phyloP scores from a whole-genome alignment of 1,140 invertebrate genomes.

The Aphelenchoides fujianensis region DNA sequence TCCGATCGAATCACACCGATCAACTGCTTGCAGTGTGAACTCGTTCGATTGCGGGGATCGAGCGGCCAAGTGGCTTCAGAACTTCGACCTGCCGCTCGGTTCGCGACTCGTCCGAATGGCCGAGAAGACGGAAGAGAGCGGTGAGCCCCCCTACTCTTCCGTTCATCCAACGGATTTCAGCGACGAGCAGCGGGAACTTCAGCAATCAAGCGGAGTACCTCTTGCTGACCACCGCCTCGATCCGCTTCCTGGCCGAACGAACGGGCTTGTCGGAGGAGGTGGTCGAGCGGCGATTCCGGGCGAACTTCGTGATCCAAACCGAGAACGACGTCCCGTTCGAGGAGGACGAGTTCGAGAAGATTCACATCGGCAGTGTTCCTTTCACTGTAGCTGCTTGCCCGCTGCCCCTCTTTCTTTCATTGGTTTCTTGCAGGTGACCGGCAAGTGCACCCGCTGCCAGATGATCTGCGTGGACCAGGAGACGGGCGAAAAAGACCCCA shows the following conservation, averaged over 20 bases:
- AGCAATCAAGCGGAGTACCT: conserved; percentile 84
- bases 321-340: conserved; percentile 67
- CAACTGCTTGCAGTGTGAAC: conserved; percentile 64
- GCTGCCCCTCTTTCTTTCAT: conserved; percentile 26
- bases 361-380: conserved; percentile 70
- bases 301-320: conserved; percentile 67
- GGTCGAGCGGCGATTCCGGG: conserved; percentile 67
- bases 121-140: neutral
- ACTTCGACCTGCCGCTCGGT: conserved; percentile 61
- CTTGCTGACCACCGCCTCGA: conserved; percentile 74
- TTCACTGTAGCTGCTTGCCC: conserved; percentile 32
- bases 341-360: conserved; percentile 73
- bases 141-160: too few species aligned
- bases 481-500: conserved; percentile 75
- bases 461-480: conserved; percentile 88
- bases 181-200: conserved; percentile 68
- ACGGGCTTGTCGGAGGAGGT: conserved; percentile 65
- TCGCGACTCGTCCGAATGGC: conserved; percentile 5
- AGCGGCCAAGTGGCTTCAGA: conserved; percentile 74
- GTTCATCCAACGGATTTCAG: conserved; percentile 62
- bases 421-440: conserved; percentile 68
- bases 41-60: conserved; percentile 75
- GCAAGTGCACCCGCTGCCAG: conserved; percentile 80
- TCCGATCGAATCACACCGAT: neutral
- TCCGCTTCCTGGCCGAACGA: conserved; percentile 70